Base-by-base conservation (phyloP, 2,797 vertebrate genomes). In the Lithobates sylvaticus region DNA sequence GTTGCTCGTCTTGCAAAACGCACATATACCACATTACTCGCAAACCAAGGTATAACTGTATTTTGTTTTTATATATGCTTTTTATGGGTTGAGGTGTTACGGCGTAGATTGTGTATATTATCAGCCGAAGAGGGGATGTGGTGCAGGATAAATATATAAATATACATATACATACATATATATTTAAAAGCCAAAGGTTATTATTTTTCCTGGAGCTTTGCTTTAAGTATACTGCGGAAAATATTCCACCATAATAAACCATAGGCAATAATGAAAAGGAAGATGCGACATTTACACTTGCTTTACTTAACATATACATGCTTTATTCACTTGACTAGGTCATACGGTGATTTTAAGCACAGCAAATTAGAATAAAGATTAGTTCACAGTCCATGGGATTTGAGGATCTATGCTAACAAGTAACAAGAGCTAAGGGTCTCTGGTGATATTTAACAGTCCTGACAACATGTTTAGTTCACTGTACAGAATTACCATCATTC, bases 401-500 rank as follows among this genome's bases (percentile, higher is more conserved):
- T 67, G 65, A 67, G 27, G 13, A 67, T 67, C 27, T 67, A 26
- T 67, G 65, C 65, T 67, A 67, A 26, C 13, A 67, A 27, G 27
- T 67, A 61, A 67, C 26, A 67, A 29, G 12, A 67, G 65, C n/a
- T 67, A 67, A 67, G 65, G 65, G 26, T 67, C 65, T 29, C 65
- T 67, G 65, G 65, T 67, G 65, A 67, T 29, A 67, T 67, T 67
- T 12, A 67, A 12, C 12, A 26, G n/a, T 67, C 16, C 65, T 67
- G 65, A 67, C 65, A 67, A 29, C 65, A 67, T 67, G 65, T 29
- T 67, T 67, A 67, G 65, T 15, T 67, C 65, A 67, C 65, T 67
- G 26, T 67, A 67, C 65, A 67, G 65, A 67, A 67, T 26, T 67
- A 67, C 65, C 65, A 67, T 67, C 27, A 67, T 67, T 67, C 26